phyloP scores from a whole-genome alignment of 2,113 vertebrate genomes.

The Athene cunicularia region DNA sequence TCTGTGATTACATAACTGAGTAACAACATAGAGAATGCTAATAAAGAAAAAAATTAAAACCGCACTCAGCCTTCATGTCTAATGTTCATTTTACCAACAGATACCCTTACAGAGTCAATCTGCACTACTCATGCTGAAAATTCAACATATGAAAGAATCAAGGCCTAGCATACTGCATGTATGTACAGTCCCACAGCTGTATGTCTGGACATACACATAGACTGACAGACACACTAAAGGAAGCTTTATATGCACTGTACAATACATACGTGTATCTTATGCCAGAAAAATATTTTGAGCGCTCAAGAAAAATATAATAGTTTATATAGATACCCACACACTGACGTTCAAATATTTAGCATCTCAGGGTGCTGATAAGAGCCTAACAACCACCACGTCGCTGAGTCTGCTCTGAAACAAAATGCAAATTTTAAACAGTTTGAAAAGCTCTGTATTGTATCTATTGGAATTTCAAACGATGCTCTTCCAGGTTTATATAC shows the following conservation, averaged over 20 bases:
- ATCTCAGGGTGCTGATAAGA: not conserved
- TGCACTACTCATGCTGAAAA: not conserved
- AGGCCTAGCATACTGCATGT: fast-evolving
- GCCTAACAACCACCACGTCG: not conserved
- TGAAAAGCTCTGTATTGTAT: not conserved
- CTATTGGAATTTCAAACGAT: not conserved
- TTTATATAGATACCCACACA: not conserved
- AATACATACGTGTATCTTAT: fast-evolving
- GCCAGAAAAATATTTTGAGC: not conserved
- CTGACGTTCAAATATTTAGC: fast-evolving
- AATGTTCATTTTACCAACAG: not conserved
- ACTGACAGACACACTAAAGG: not conserved
- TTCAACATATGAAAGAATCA: fast-evolving
- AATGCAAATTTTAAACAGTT: not conserved
- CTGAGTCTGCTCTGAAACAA: not conserved
- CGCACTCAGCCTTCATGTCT: not conserved
- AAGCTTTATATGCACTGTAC: fast-evolving
- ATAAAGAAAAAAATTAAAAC: not conserved
- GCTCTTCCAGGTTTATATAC: not conserved
- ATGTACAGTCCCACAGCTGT: no score
- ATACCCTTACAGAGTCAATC: not conserved
- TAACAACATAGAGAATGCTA: fast-evolving
- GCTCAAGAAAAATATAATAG: not conserved
- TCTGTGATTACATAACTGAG: not conserved
- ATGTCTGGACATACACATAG: no score